Evolutionary conservation across 2,797 vertebrate species (phyloP), one percentile per base, ranked within the genome.

Genomic region (Lepilemur septentrionalis): DNA sequence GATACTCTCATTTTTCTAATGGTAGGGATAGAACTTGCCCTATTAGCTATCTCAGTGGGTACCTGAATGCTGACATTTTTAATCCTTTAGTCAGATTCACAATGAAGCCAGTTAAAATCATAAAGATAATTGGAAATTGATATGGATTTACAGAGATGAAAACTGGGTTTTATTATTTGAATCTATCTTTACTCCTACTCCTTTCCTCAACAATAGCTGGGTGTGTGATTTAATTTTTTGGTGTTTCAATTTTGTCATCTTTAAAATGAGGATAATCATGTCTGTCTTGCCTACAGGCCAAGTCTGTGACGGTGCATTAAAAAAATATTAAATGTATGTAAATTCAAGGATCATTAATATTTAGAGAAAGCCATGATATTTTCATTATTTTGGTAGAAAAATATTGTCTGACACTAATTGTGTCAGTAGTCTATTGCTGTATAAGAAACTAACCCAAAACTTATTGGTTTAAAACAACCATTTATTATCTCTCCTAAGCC

Each of bases 231-330:
- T 89, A 67, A 43, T 25, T 82, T 84, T 63, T 89, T 35, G 25
- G 13, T 79, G 17, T 72, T 65, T 94, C 11, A 72, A 63, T 86
- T 82, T 78, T 79, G 63, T 93, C 35, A 50, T 95, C 61, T 89
- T 89, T 86, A 86, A 96, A 96, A 76, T 92, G 30, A 83, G 69
- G n/a, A 79, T 59, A 80, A 91, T 83, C 43, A n/a, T 35, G 75
- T 87, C 57, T 92, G 46, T 79, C 38, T 86, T 43, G 80, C 38
- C 38, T 95, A 86, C 15, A 72, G 10, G 12, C 38, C 55, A 93
- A 70, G 9, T 80, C 70, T 83, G 72, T 93, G 79, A 30, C 23
- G 70, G 41, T 43, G 20, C 20, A 55, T 81, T 63, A 35, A 55
- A 96, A 57, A 80, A 78, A 28, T 35, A 61, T 70, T 48, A 65